Base-by-base conservation (phyloP, 2,113 vertebrate species). In the Lepidothrix coronata region DNA sequence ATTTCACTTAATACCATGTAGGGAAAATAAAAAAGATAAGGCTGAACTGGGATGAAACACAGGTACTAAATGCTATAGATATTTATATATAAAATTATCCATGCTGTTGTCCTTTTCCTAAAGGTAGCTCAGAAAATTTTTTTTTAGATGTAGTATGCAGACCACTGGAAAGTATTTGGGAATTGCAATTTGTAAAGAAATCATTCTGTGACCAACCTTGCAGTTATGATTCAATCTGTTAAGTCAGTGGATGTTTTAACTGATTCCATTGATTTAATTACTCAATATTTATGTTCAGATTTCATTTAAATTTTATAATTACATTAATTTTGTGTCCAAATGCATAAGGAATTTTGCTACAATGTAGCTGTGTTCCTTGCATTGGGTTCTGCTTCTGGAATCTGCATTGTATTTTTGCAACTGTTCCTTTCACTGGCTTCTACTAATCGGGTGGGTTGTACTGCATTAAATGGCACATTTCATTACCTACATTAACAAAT, bases 161-260 rank as follows among this genome's bases (percentile, higher is more conserved):
- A 61, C 7, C n/a, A 16, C 7, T 19, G 20, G 30, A 77, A 78
- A 68, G 76, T 55, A 58, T 23, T 27, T 3, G 0, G 49, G 22
- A 67, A 71, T 41, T 57, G 19, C 1, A 5, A 22, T 67, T 58
- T 59, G 2, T 62, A 48, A 41, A 68, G 14, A 65, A 90, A 24
- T 37, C 0, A 41, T 57, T 7, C 11, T 37, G 4, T 67, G 15
- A 65, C 6, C 0, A 4, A 1, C 0, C 6, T 43, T 86, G 8
- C 0, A 4, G 18, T n/a, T 75, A 18, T 59, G 25, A 58, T 55
- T 71, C 13, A 75, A 9, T 9, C 9, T 51, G 3, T 61, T 17
- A 28, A 61, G 8, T 65, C 19, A 83, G 46, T 22, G 39, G 7
- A 46, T 5, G 1, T 0, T 79, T 59, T 43, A 67, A 51, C 15